Evolutionary conservation across 2,113 vertebrate species (phyloP).

Genomic region (Pantherophis guttatus): DNA sequence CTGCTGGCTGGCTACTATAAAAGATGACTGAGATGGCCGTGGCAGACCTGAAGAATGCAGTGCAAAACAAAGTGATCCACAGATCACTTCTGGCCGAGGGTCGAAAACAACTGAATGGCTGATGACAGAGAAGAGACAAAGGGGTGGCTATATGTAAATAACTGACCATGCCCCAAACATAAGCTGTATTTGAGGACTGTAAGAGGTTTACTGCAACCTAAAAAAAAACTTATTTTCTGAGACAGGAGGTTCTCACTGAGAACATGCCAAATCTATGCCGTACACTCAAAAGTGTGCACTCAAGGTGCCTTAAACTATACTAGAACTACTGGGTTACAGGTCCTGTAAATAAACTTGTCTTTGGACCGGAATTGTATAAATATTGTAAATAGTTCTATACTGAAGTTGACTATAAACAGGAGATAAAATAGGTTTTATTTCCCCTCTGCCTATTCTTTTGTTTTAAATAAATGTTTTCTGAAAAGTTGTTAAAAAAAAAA

Average conservation of each 20-base stretch:
- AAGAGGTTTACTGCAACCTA: not conserved
- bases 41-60: not conserved
- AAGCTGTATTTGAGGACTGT: slow-evolving; percentile 60
- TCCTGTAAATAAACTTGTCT: slow-evolving; percentile 78
- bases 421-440: slow-evolving; percentile 68
- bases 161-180: slow-evolving; percentile 55
- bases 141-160: slow-evolving; percentile 53
- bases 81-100: not conserved
- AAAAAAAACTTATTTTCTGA: slow-evolving; percentile 35
- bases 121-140: slow-evolving; percentile 22
- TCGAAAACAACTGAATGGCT: not conserved
- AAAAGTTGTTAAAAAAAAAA: slow-evolving; percentile 40
- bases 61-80: not conserved
- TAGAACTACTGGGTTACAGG: slow-evolving; percentile 86
- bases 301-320: slow-evolving; percentile 77
- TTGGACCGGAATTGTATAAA: slow-evolving; percentile 52
- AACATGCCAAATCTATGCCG: not conserved
- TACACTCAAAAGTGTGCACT: slow-evolving; percentile 21
- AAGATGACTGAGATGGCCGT: not conserved
- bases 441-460: slow-evolving; percentile 60
- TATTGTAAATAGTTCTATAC: slow-evolving; percentile 89
- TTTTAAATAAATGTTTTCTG: slow-evolving; percentile 57
- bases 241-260: slow-evolving; percentile 56
- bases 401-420: slow-evolving; percentile 81
- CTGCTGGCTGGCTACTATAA: not conserved